These are phyloP conservation scores for Sebastolobus altivelis DNA, from an alignment of 2,797 vertebrate species.

Conservation along the genomic window DNA sequence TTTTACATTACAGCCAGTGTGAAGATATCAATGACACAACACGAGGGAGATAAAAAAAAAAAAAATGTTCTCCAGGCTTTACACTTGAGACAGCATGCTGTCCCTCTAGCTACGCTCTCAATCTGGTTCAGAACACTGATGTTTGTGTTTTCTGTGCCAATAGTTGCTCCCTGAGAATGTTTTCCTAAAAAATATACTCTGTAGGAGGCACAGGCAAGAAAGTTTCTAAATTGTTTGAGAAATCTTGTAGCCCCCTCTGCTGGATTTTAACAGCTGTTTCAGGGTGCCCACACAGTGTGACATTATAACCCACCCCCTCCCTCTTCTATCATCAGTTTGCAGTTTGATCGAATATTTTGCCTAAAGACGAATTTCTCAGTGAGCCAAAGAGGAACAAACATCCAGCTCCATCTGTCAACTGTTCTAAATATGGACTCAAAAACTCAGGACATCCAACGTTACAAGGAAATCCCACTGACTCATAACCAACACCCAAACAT, in stretches of 20 bases:
- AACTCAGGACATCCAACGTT: not conserved
- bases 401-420: not conserved
- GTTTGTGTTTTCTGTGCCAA: slow-evolving; percentile 27
- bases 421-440: slow-evolving; percentile 1
- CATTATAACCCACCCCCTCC: not conserved
- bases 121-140: slow-evolving; percentile 6
- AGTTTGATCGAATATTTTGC: not conserved
- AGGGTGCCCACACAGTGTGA: not conserved
- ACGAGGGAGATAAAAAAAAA: not conserved
- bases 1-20: not conserved
- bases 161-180: slow-evolving; percentile 21
- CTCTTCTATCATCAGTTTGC: not conserved
- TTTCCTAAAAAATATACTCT: slow-evolving; percentile 21
- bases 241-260: slow-evolving; percentile 76
- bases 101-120: not conserved
- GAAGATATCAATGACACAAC: slow-evolving; percentile 3
- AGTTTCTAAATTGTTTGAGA: slow-evolving; percentile 16
- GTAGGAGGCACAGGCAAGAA: slow-evolving; percentile 11
- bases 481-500: slow-evolving; percentile 5
- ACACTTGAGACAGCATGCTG: not conserved
- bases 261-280: slow-evolving; percentile 53
- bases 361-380: not conserved
- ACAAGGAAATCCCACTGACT: slow-evolving; percentile 4
- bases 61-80: not conserved
- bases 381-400: not conserved